Conservation (phyloP, 2,888 invertebrate species). For the Toxonevra muliebris region DNA sequence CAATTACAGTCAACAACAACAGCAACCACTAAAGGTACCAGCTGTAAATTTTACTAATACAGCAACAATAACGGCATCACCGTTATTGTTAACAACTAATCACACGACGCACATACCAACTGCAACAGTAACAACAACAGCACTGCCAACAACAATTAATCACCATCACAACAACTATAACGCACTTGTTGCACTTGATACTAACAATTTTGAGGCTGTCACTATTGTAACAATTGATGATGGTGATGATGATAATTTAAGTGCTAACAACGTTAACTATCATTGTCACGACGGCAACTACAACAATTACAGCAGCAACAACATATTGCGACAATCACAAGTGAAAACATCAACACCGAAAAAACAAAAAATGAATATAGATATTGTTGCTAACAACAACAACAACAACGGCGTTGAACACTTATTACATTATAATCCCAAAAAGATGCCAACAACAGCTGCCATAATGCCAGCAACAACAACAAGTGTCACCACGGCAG, state of each 20-base stretch:
- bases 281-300: no score
- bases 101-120: background rate
- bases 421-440: background rate
- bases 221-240: constrained; percentile 1
- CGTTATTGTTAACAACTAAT: background rate
- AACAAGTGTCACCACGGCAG: constrained; percentile 22
- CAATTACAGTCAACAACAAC: constrained; percentile 5
- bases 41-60: constrained; percentile 19
- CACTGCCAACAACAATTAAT: constrained; percentile 6
- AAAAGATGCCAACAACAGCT: constrained; percentile 30
- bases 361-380: constrained; percentile 24
- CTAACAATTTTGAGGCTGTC: constrained; percentile 8
- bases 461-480: constrained; percentile 24
- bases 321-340: constrained; percentile 10
- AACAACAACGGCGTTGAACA: constrained; percentile 3
- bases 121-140: constrained; percentile 21
- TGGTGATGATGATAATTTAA: constrained; percentile 6
- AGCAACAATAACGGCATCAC: constrained; percentile 29
- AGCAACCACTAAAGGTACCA: constrained; percentile 13
- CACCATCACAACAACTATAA: background rate
- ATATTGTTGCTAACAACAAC: background rate
- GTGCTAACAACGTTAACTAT: no score
- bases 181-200: constrained; percentile 3
- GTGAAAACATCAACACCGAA: background rate
- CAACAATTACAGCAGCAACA: constrained; percentile 18